Evolutionary conservation across 2,113 vertebrate species (phyloP).

Genomic region (Lontra canadensis): DNA sequence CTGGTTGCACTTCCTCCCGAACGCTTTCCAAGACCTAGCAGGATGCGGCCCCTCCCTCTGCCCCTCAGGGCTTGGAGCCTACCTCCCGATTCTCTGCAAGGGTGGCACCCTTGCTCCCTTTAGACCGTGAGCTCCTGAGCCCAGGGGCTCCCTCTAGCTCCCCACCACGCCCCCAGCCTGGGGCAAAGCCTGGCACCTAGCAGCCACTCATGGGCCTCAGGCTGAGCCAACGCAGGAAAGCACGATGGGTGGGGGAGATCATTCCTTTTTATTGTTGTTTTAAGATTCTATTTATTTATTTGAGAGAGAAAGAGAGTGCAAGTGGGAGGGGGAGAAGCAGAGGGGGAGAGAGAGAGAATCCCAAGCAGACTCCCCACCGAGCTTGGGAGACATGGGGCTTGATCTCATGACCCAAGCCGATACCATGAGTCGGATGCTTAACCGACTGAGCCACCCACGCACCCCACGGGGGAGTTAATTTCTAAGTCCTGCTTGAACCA

Average conservation of each 20-base stretch:
- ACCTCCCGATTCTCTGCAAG: neutral
- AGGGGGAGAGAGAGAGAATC: neutral
- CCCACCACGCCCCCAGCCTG: neutral
- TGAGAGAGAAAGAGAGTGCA: neutral
- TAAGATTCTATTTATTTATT: neutral
- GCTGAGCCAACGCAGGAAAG: neutral
- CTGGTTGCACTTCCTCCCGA: neutral
- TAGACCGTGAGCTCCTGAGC: neutral
- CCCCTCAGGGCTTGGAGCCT: neutral
- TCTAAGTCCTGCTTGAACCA: neutral
- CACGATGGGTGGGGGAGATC: neutral
- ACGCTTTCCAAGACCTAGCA: constrained; percentile 4
- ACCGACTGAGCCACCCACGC: neutral
- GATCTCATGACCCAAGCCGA: neutral
- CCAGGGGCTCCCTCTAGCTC: neutral
- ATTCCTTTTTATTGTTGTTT: neutral
- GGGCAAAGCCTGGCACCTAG: neutral
- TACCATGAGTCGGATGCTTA: neutral
- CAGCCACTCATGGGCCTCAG: neutral
- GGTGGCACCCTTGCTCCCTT: neutral
- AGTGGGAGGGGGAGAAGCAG: neutral
- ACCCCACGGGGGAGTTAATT: neutral
- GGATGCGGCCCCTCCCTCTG: neutral
- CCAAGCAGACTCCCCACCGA: neutral
- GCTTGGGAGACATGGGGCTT: neutral